Percentiles rank a stretch among this genome's conserved stretches.
These are phyloP conservation scores for Lasioglossum vierecki DNA, from an alignment of 2,888 invertebrate genomes.

Conservation along the genomic window DNA sequence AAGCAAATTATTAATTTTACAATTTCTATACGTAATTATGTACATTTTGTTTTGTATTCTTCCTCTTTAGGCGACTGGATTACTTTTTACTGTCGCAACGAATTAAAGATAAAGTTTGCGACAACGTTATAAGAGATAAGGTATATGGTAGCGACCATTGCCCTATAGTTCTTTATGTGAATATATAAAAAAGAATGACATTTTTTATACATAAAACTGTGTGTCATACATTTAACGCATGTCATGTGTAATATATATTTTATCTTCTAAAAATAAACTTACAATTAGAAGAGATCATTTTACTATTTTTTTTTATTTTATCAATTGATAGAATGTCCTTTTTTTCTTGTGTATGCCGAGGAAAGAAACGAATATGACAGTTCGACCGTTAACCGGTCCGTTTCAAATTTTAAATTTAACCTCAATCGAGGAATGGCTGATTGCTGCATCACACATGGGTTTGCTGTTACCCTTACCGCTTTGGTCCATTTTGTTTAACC, in stretches of 20 bases:
- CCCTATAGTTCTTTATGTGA: slow-evolving; percentile 92
- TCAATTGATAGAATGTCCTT: neutral
- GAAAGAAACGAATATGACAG: neutral
- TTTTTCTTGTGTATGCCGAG: neutral
- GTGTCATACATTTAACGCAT: slow-evolving; percentile 18
- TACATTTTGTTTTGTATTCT: slow-evolving; percentile 6
- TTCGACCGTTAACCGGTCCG: too few relatives aligned
- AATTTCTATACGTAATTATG: neutral
- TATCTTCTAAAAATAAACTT: slow-evolving; percentile 39
- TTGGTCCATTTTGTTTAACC: neutral
- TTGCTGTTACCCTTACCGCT: neutral
- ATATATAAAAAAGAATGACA: slow-evolving; percentile 73
- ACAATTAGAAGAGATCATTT: neutral
- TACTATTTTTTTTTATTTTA: neutral
- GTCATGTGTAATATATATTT: slow-evolving; percentile 26
- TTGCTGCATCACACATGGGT: neutral
- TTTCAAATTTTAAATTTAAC: slow-evolving; percentile 10
- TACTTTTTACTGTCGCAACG: slow-evolving; percentile 96
- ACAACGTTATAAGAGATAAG: slow-evolving; percentile 91
- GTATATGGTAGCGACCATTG: slow-evolving; percentile 98
- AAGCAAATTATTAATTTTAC: neutral
- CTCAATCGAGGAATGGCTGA: neutral
- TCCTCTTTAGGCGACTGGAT: slow-evolving; percentile 92
- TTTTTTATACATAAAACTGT: slow-evolving; percentile 13
- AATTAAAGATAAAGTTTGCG: slow-evolving; percentile 91